A percentile compares a stretch with the other conserved stretches of the same genome.
Conservation (phyloP, 1,140 invertebrate species). For the Bathynomus jamesi region DNA sequence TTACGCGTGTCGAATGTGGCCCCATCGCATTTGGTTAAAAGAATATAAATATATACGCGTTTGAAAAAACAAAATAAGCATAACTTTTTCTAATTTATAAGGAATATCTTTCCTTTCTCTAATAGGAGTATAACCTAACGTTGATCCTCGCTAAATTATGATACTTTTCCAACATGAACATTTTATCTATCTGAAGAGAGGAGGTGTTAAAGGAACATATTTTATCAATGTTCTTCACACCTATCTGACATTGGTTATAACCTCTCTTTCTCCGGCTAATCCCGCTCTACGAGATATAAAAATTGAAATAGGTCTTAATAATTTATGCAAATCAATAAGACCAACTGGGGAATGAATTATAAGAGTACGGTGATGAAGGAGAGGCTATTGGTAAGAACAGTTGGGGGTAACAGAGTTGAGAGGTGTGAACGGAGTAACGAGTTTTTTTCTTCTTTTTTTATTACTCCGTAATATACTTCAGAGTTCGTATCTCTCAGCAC, state of each 20-base stretch:
- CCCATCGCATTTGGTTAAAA: too few relatives aligned
- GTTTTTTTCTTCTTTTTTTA: not conserved
- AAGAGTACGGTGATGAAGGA: not conserved
- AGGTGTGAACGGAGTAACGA: not conserved
- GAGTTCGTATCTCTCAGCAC: not conserved
- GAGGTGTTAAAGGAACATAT: not conserved
- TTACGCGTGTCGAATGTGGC: too few relatives aligned
- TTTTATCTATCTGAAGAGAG: not conserved
- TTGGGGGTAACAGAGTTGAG: not conserved
- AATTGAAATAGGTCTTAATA: conserved; percentile 1
- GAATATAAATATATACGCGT: too few relatives aligned
- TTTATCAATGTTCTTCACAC: not conserved
- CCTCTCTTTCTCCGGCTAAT: not conserved
- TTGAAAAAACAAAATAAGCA: not conserved
- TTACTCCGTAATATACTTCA: not conserved
- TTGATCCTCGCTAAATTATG: not conserved
- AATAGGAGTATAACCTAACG: not conserved
- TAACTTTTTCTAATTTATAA: not conserved
- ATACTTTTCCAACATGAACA: not conserved
- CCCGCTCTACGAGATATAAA: not conserved
- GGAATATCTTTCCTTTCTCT: not conserved
- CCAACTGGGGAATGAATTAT: not conserved
- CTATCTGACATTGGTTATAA: not conserved
- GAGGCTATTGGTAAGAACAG: not conserved
- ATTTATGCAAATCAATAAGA: not conserved